phyloP scores from a whole-genome alignment of 1,140 invertebrate genomes.

The Cardiocondyla obscurior region DNA sequence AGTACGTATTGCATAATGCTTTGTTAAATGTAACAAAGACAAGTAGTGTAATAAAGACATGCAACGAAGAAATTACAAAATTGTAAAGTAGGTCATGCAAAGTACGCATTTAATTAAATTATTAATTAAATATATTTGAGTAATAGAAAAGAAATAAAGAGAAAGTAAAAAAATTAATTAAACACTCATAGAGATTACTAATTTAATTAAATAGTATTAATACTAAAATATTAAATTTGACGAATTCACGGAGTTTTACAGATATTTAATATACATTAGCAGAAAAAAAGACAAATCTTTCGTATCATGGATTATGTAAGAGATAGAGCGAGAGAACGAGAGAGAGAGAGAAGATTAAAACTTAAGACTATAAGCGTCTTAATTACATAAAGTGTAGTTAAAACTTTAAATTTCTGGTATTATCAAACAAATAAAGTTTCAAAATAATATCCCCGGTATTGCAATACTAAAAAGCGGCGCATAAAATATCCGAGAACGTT shows the following conservation, averaged over 20 bases:
- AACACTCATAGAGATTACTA: neutral
- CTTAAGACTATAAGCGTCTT: neutral
- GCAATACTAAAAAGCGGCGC: neutral
- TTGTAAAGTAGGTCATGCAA: neutral
- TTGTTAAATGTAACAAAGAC: neutral
- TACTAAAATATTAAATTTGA: neutral
- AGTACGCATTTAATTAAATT: conserved; percentile 30
- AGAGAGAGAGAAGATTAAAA: neutral
- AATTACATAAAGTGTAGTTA: neutral
- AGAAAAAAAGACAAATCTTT: neutral
- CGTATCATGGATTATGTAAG: neutral
- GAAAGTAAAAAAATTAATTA: neutral
- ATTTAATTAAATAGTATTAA: conserved; percentile 27
- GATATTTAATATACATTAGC: neutral
- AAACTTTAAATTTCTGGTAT: neutral
- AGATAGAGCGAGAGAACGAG: no score
- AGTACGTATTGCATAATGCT: neutral
- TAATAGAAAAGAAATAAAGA: conserved; percentile 1
- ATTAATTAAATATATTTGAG: neutral
- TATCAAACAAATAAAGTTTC: neutral
- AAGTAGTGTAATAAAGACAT: no score
- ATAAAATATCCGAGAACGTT: no score
- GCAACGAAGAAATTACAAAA: neutral
- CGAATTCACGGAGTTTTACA: neutral
- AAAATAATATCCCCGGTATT: neutral